Conservation (phyloP, 2,113 vertebrate genomes). For the Eidolon helvum region DNA sequence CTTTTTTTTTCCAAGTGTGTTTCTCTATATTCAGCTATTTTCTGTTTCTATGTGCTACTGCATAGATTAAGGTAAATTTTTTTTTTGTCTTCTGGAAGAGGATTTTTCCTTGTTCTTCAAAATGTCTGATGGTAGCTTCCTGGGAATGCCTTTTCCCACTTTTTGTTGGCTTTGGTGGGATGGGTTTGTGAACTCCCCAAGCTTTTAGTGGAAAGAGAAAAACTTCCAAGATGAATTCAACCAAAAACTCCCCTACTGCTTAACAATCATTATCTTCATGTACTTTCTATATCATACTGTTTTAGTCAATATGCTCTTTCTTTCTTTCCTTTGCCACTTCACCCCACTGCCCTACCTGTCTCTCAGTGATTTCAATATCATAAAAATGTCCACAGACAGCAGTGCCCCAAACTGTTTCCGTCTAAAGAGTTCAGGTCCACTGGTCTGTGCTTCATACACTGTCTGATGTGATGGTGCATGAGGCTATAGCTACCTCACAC, state of each 20-base stretch:
- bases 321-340: background rate
- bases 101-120: background rate
- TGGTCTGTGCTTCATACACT: background rate
- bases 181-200: too few species aligned
- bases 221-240: background rate
- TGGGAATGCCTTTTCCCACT: background rate
- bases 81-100: background rate
- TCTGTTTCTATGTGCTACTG: background rate
- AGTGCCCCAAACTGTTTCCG: background rate
- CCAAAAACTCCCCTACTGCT: background rate
- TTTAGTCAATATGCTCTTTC: background rate
- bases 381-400: background rate
- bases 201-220: background rate
- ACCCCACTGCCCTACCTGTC: too few species aligned
- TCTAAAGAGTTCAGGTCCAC: background rate
- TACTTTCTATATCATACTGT: background rate
- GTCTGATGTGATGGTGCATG: background rate
- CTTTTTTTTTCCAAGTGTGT: background rate
- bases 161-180: background rate
- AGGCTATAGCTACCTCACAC: background rate
- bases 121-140: background rate
- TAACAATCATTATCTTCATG: background rate
- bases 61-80: background rate
- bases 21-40: background rate
- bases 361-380: background rate